Evolutionary conservation across 2,888 invertebrate genomes (phyloP).

Genomic region (Macrosiphum euphorbiae): DNA sequence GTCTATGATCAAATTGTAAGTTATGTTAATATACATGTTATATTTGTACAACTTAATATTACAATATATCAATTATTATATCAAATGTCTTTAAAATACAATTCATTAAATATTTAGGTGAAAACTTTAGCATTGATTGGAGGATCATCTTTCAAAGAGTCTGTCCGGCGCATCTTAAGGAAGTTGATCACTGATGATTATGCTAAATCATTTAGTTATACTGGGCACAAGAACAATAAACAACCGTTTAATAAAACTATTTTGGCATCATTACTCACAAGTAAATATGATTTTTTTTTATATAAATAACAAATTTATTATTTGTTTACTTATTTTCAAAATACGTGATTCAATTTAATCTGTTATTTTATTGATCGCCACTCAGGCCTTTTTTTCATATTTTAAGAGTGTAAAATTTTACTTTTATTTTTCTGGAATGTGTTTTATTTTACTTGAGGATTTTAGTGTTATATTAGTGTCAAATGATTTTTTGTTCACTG

Average conservation of each 20-base stretch:
- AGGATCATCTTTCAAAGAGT: conserved; percentile 1
- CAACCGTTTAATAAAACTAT: conserved; percentile 4
- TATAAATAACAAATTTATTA: background rate
- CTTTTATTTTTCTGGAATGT: background rate
- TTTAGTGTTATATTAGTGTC: no score
- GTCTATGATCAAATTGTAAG: background rate
- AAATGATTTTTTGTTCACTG: no score
- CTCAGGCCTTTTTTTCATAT: background rate
- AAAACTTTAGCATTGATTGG: background rate
- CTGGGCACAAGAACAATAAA: conserved; percentile 19
- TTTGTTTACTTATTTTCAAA: background rate
- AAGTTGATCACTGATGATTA: conserved; percentile 2
- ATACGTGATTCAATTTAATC: background rate
- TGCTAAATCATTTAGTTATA: conserved; percentile 27
- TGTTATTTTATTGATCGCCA: background rate
- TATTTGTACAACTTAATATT: background rate
- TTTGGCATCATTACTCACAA: conserved; percentile 23
- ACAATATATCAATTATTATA: background rate
- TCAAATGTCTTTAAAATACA: background rate
- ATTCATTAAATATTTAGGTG: conserved; percentile 19
- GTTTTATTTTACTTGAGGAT: no score
- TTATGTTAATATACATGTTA: background rate
- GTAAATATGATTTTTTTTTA: background rate
- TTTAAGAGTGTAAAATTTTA: background rate
- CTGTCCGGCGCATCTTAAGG: background rate